Percentiles rank a stretch among this genome's conserved stretches.
Conservation (phyloP, 2,888 invertebrate genomes). For the Aporophyla lueneburgensis region DNA sequence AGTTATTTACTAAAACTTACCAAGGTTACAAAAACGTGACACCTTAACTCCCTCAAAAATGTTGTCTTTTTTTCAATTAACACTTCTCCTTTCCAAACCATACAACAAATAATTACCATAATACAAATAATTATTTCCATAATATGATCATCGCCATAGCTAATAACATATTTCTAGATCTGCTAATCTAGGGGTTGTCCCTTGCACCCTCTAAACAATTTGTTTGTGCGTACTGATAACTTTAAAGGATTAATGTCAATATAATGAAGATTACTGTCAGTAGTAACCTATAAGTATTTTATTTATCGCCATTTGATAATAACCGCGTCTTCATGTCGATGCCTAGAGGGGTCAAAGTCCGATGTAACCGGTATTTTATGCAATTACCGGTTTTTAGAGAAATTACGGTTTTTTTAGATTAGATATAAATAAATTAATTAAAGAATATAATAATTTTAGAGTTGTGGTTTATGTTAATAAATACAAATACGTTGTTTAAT, state of each 20-base stretch:
- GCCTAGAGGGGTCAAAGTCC: constrained; percentile 63
- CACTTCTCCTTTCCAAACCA: not conserved
- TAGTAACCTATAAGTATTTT: constrained; percentile 15
- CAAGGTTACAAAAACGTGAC: not conserved
- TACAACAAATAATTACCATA: not conserved
- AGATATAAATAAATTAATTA: constrained; percentile 1
- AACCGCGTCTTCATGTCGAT: constrained; percentile 39
- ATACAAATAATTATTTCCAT: not conserved
- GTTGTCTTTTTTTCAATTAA: too few species aligned
- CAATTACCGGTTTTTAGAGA: constrained; percentile 49
- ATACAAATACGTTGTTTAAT: not conserved
- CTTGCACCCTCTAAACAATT: constrained; percentile 19
- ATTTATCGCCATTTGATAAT: constrained; percentile 52
- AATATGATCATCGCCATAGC: not conserved
- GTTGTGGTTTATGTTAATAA: not conserved
- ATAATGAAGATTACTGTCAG: constrained; percentile 28
- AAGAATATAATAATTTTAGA: not conserved
- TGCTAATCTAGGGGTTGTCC: constrained; percentile 15
- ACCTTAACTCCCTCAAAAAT: not conserved
- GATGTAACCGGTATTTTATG: constrained; percentile 49
- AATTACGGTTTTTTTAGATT: constrained; percentile 22
- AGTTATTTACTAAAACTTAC: not conserved
- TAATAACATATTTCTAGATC: constrained; percentile 1
- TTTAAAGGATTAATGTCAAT: constrained; percentile 30
- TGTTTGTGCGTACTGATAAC: constrained; percentile 27